phyloP scores from a whole-genome alignment of 2,888 invertebrate species.

The Actias luna region DNA sequence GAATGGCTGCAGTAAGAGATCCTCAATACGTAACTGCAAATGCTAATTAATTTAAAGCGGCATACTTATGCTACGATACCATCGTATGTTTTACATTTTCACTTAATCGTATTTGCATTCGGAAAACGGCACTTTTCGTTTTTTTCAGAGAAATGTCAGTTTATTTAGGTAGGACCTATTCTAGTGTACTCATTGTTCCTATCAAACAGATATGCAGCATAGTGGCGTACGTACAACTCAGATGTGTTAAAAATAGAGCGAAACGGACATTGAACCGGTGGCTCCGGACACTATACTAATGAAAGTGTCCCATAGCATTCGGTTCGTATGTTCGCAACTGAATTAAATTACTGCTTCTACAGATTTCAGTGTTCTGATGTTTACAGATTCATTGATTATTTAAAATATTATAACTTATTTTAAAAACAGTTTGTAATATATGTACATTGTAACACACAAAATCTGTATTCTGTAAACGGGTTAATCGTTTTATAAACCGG shows the following conservation, averaged over 20 bases:
- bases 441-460: neutral
- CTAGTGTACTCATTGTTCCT: conserved; percentile 51
- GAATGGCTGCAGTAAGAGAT: conserved; percentile 66
- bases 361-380: conserved; percentile 26
- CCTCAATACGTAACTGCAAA: conserved; percentile 59
- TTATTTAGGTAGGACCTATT: conserved; percentile 25
- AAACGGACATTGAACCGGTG: conserved; percentile 75
- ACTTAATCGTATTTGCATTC: conserved; percentile 29
- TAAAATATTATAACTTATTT: conserved; percentile 26
- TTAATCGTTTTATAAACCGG: conserved; percentile 10
- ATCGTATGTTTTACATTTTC: conserved; percentile 29
- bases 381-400: conserved; percentile 19
- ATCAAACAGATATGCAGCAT: conserved; percentile 47
- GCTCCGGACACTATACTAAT: conserved; percentile 71
- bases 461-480: neutral
- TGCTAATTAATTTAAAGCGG: conserved; percentile 44
- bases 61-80: conserved; percentile 27
- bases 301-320: conserved; percentile 68
- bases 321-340: conserved; percentile 56
- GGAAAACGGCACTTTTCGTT: conserved; percentile 20
- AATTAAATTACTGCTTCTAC: conserved; percentile 56
- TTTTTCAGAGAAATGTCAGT: conserved; percentile 39
- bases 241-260: conserved; percentile 71
- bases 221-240: conserved; percentile 46
- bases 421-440: neutral